Conservation (phyloP, 2,113 vertebrate genomes). For the Laticauda colubrina region DNA sequence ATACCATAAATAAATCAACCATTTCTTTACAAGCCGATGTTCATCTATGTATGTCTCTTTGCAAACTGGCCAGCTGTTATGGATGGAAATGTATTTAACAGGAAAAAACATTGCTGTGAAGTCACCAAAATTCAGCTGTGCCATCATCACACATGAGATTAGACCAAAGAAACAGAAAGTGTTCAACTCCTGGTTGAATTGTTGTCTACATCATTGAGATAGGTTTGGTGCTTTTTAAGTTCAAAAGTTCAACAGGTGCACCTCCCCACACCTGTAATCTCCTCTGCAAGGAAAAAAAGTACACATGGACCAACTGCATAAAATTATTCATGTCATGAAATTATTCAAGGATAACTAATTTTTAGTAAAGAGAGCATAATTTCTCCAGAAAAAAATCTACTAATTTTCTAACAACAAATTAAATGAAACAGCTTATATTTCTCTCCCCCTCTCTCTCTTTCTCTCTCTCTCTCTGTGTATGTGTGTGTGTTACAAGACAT, state of each 20-base stretch:
- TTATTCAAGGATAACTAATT: too few relatives aligned
- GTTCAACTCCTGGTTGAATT: neutral
- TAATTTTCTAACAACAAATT: neutral
- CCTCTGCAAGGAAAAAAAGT: neutral
- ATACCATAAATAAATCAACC: constrained; percentile 11
- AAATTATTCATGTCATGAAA: neutral
- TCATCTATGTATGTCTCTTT: constrained; percentile 1
- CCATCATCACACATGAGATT: neutral
- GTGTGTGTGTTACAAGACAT: neutral
- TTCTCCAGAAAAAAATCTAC: neutral
- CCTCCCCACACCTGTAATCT: neutral
- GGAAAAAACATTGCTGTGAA: neutral
- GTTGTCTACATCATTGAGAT: neutral
- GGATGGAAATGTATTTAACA: neutral
- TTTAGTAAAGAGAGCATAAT: neutral
- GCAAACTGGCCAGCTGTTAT: neutral
- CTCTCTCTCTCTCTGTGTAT: too few relatives aligned
- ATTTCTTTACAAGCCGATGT: constrained; percentile 2
- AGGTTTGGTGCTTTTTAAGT: neutral
- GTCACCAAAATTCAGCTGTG: neutral
- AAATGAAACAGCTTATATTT: neutral
- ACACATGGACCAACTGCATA: neutral
- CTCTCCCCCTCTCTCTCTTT: too few relatives aligned
- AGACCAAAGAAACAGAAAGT: neutral
- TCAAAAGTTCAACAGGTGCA: neutral